Evolutionary conservation across 2,888 invertebrate species (phyloP).

Genomic region (Cistogaster globosa): DNA sequence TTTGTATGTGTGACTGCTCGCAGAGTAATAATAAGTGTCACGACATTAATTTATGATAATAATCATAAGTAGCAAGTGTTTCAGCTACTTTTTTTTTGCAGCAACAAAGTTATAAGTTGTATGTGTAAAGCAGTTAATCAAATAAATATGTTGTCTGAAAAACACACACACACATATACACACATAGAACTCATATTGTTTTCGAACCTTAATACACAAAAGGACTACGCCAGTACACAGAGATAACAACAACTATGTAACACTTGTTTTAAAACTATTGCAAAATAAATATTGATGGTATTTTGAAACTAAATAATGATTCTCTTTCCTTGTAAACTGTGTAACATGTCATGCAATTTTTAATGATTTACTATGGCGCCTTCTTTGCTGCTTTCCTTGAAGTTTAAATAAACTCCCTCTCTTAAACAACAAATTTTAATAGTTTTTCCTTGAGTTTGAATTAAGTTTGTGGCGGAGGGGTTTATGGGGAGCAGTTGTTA

Average conservation of each 20-base stretch:
- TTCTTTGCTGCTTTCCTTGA: background rate
- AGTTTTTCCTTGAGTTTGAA: slow-evolving; percentile 49
- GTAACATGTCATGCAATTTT: slow-evolving; percentile 48
- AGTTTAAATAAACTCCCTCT: background rate
- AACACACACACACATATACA: slow-evolving; percentile 21
- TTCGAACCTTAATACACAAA: slow-evolving; percentile 6
- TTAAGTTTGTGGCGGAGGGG: too few species aligned
- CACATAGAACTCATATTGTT: background rate
- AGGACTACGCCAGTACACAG: slow-evolving; percentile 20
- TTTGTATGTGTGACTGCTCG: slow-evolving; percentile 54
- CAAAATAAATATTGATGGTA: slow-evolving; percentile 48
- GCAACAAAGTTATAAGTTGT: slow-evolving; percentile 70
- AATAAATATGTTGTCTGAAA: slow-evolving; percentile 72
- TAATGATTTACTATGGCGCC: slow-evolving; percentile 70
- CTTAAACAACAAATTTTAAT: slow-evolving; percentile 35
- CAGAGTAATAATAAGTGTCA: slow-evolving; percentile 72
- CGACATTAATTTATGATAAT: slow-evolving; percentile 71
- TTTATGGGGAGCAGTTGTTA: background rate
- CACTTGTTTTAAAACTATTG: slow-evolving; percentile 62
- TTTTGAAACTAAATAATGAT: slow-evolving; percentile 19
- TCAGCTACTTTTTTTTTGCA: slow-evolving; percentile 54
- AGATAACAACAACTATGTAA: slow-evolving; percentile 66
- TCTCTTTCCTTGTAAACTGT: slow-evolving; percentile 21
- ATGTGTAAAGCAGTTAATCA: slow-evolving; percentile 73
- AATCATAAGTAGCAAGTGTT: slow-evolving; percentile 73